Percentiles rank a stretch among this genome's conserved stretches.
Evolutionary conservation across 2,888 invertebrate genomes (phyloP).

Genomic region (Sarcophaga subvicina): DNA sequence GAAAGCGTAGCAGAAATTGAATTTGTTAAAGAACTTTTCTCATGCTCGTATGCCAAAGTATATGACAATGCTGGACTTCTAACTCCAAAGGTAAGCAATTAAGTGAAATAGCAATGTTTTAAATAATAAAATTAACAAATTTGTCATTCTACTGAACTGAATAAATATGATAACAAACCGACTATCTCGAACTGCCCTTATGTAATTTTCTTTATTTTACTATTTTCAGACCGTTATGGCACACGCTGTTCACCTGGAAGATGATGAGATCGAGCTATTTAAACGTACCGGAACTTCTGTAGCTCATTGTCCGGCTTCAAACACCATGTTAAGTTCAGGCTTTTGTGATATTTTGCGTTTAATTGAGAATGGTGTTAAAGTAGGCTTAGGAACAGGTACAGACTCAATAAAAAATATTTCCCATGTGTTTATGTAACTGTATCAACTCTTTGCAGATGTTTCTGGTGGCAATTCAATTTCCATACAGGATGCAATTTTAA

Average conservation of each 20-base stretch:
- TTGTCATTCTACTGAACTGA: too few relatives aligned
- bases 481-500: slow-evolving; percentile 89
- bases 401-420: neutral
- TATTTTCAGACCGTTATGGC: slow-evolving; percentile 86
- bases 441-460: slow-evolving; percentile 85
- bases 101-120: too few relatives aligned
- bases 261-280: slow-evolving; percentile 87
- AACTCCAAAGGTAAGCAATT: slow-evolving; percentile 85
- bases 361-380: slow-evolving; percentile 85
- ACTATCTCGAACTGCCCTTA: too few relatives aligned
- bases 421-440: too few relatives aligned
- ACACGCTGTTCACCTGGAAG: slow-evolving; percentile 90
- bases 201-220: neutral
- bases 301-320: slow-evolving; percentile 94
- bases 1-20: slow-evolving; percentile 90
- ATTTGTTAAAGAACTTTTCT: slow-evolving; percentile 84
- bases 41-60: slow-evolving; percentile 87
- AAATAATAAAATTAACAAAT: too few relatives aligned
- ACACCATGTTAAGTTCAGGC: slow-evolving; percentile 91
- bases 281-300: slow-evolving; percentile 85
- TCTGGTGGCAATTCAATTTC: slow-evolving; percentile 91
- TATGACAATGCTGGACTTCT: slow-evolving; percentile 89
- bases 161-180: too few relatives aligned
- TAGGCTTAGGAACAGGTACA: slow-evolving; percentile 93
- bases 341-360: slow-evolving; percentile 89